phyloP scores from a whole-genome alignment of 2,113 vertebrate genomes.

The Megaceryle torquata region DNA sequence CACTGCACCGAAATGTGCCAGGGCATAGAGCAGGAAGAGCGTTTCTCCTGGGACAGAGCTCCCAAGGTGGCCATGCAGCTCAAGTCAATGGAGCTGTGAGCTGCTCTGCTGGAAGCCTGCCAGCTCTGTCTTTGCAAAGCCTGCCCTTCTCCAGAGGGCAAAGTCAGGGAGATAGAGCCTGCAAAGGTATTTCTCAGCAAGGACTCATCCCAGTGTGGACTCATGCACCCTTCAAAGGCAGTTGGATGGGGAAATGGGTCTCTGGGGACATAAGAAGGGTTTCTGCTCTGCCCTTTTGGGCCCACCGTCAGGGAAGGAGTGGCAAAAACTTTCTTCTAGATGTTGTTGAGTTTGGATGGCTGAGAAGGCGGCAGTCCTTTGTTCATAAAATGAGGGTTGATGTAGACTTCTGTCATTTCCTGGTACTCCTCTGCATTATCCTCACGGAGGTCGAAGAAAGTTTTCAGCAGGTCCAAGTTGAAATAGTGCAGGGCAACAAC shows the following conservation, averaged over 20 bases:
- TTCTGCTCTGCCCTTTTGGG: background rate
- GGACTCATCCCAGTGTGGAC: rapidly evolving
- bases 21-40: background rate
- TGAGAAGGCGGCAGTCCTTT: background rate
- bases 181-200: background rate
- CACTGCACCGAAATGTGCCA: background rate
- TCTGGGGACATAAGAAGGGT: background rate
- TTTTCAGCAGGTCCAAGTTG: conserved; percentile 77
- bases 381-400: background rate
- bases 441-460: conserved; percentile 77
- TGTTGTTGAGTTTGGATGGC: background rate
- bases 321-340: background rate
- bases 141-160: background rate
- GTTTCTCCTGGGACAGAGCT: background rate
- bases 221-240: background rate
- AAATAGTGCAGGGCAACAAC: conserved; percentile 78
- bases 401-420: background rate
- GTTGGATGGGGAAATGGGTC: background rate
- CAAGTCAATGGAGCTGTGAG: background rate
- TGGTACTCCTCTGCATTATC: conserved; percentile 69
- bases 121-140: background rate
- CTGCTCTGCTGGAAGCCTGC: rapidly evolving
- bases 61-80: background rate
- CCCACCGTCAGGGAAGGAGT: background rate
- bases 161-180: rapidly evolving